These are phyloP conservation scores for Amblyraja radiata DNA, from an alignment of 2,797 vertebrate species.

Conservation along the genomic window DNA sequence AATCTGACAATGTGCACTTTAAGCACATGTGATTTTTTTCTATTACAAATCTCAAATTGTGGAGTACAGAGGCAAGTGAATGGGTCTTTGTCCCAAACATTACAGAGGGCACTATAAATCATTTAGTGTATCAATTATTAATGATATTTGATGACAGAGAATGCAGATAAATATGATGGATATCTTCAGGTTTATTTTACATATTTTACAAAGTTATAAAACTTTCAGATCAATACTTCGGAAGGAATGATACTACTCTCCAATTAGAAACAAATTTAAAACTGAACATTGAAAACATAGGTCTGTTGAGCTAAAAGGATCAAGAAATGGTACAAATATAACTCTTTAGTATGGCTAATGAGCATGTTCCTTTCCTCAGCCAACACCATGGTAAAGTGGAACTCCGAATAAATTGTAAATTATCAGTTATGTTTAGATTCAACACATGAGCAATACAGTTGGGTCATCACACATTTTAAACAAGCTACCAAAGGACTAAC, in stretches of 20 bases:
- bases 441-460: neutral
- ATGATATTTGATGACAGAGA: neutral
- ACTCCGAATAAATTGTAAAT: constrained; percentile 4
- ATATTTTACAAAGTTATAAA: constrained; percentile 38
- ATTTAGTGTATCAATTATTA: neutral
- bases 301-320: neutral
- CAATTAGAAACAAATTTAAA: constrained; percentile 19
- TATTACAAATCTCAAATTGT: too few relatives aligned
- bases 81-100: too few relatives aligned
- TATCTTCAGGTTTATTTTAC: constrained; percentile 32
- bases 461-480: constrained; percentile 23
- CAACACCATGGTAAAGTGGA: neutral
- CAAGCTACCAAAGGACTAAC: constrained; percentile 26
- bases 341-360: neutral
- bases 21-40: too few relatives aligned
- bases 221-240: constrained; percentile 20
- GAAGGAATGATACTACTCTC: constrained; percentile 18
- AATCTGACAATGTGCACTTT: too few relatives aligned
- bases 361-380: constrained; percentile 22
- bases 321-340: constrained; percentile 34
- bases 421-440: neutral
- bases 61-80: too few relatives aligned
- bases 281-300: constrained; percentile 26
- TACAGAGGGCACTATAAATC: neutral
- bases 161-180: neutral